Evolutionary conservation across 2,113 vertebrate genomes (phyloP), one percentile per base, ranked within the genome.

Genomic region (Chrysochloris asiatica): DNA sequence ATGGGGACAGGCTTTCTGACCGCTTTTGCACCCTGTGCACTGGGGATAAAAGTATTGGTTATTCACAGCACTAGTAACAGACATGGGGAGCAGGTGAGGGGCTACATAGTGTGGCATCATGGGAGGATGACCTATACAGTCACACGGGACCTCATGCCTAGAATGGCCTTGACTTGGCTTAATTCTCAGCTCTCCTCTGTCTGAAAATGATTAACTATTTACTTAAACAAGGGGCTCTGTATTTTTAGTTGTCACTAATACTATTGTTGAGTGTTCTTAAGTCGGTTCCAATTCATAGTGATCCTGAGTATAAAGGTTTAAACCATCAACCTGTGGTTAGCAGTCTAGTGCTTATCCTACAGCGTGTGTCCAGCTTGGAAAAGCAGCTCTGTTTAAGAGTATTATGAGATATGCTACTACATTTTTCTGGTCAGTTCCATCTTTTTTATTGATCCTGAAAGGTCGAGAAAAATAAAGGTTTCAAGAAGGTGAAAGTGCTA

Each of bases 61-160:
- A 4, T 12, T 83, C 36, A 4, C 6, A 41, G 19, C 22, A 30
- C 61, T 76, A 21, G 48, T 10, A 12, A 16, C 7, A 8, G 36
- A 3, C 1, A 12, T 38, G 1, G 38, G 48, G 43, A 4, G 22
- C 48, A 17, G 19, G 1, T 0, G 5, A 50, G 26, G 17, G n/a
- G 3, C 16, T 3, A 7, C 13, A 38, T 48, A 84, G 24, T 14
- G n/a, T 21, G 22, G 41, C 30, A 41, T 8, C 8, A 0, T 13
- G 76, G 7, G 21, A 24, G 3, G 3, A 45, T 26, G 48, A 67
- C 26, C 4, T 4, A 5, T 41, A 26, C 0, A 3, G 19, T 13
- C 13, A 9, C 26, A 26, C 4, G 16, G 65, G n/a, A 26, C 4
- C 10, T 50, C 9, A 1, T 3, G 54, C 47, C 50, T 7, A 52